These are phyloP conservation scores for Pheosia gnoma DNA, from an alignment of 2,888 invertebrate species.

Conservation along the genomic window DNA sequence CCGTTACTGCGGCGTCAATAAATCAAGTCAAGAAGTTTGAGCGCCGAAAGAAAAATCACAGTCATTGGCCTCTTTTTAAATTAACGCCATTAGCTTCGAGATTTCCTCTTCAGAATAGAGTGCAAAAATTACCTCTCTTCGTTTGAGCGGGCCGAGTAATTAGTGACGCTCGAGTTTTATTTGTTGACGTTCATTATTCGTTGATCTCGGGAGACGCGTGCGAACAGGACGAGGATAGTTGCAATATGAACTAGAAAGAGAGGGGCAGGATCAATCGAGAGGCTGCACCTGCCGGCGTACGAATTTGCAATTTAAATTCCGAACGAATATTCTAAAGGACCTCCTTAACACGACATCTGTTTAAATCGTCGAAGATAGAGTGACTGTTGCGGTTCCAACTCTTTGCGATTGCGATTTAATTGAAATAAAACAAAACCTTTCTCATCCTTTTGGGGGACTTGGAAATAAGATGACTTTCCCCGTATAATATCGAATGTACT, in stretches of 20 bases:
- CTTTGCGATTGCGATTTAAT: constrained; percentile 79
- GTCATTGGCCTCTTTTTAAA: constrained; percentile 82
- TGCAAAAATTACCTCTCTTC: constrained; percentile 82
- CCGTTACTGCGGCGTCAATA: constrained; percentile 61
- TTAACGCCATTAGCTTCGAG: constrained; percentile 82
- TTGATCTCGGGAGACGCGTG: constrained; percentile 70
- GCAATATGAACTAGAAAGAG: constrained; percentile 61
- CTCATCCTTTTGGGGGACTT: constrained; percentile 54
- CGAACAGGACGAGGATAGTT: constrained; percentile 54
- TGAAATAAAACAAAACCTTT: constrained; percentile 81
- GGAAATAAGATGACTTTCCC: constrained; percentile 48
- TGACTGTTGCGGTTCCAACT: constrained; percentile 74
- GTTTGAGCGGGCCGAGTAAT: constrained; percentile 78
- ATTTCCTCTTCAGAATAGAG: constrained; percentile 80
- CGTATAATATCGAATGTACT: constrained; percentile 8
- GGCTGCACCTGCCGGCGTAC: constrained; percentile 80
- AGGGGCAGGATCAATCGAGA: constrained; percentile 63
- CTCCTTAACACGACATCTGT: constrained; percentile 85
- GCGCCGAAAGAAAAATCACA: constrained; percentile 75
- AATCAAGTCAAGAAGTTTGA: constrained; percentile 72
- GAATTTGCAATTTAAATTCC: constrained; percentile 84
- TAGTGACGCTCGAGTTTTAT: constrained; percentile 84
- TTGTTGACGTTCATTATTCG: constrained; percentile 83
- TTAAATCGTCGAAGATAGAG: constrained; percentile 81
- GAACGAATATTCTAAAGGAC: constrained; percentile 80